These are phyloP conservation scores for Drosophila stalkeri DNA, from an alignment of 2,888 invertebrate species.

Conservation along the genomic window DNA sequence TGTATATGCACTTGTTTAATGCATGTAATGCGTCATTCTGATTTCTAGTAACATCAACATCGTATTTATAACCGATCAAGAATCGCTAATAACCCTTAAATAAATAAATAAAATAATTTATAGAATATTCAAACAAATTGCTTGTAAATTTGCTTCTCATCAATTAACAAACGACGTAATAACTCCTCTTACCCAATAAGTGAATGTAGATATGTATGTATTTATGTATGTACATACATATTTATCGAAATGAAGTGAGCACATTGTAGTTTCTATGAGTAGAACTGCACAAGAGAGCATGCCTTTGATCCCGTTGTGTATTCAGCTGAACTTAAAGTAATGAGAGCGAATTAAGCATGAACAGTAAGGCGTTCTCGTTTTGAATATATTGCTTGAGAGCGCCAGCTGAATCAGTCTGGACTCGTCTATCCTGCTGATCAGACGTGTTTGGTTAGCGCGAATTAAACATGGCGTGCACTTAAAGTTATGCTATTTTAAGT, in stretches of 20 bases:
- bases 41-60: neutral
- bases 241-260: neutral
- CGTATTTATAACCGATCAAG: neutral
- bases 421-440: conserved; percentile 1
- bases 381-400: neutral
- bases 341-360: neutral
- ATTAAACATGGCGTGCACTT: neutral
- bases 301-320: conserved; percentile 1
- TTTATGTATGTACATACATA: neutral
- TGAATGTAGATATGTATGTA: neutral
- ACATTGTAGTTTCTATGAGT: neutral
- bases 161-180: neutral
- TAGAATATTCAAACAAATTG: neutral
- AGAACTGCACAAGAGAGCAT: neutral
- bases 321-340: neutral
- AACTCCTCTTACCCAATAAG: too few species aligned
- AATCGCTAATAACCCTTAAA: neutral
- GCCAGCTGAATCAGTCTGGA: conserved; percentile 2
- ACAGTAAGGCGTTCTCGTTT: neutral
- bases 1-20: neutral
- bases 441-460: neutral
- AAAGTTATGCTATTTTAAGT: conserved; percentile 1
- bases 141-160: neutral
- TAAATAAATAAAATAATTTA: neutral
- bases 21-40: neutral